phyloP scores from a whole-genome alignment of 1,140 invertebrate genomes.

The Drosophila tsacasi region DNA sequence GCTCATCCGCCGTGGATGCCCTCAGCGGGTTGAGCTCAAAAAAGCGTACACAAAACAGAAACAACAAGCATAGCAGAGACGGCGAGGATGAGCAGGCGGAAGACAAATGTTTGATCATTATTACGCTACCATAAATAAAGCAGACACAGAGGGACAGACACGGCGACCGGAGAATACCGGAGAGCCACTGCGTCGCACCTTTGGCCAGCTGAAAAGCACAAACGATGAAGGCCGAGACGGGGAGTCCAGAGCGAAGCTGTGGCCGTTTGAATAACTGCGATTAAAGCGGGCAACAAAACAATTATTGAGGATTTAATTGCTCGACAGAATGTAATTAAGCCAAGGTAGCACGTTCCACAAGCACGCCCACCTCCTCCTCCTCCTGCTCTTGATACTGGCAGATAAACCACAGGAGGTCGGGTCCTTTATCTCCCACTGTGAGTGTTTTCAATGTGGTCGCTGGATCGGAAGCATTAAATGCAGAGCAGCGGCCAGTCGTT shows the following conservation, averaged over 20 bases:
- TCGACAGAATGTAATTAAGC: constrained; percentile 82
- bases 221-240: constrained; percentile 35
- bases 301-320: constrained; percentile 83
- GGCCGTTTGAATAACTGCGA: constrained; percentile 76
- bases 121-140: constrained; percentile 78
- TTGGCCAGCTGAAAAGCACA: constrained; percentile 38
- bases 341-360: constrained; percentile 70
- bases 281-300: constrained; percentile 80
- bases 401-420: constrained; percentile 65
- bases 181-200: constrained; percentile 48
- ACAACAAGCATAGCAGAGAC: constrained; percentile 3
- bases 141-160: constrained; percentile 64
- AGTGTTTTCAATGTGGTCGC: constrained; percentile 33
- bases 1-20: constrained; percentile 54
- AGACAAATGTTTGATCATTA: constrained; percentile 83
- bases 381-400: constrained; percentile 16
- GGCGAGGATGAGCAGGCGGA: constrained; percentile 34
- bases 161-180: constrained; percentile 26
- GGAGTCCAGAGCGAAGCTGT: constrained; percentile 15
- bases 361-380: neutral
- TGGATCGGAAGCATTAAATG: constrained; percentile 45
- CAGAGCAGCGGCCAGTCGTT: constrained; percentile 36
- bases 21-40: constrained; percentile 39
- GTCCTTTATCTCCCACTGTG: constrained; percentile 15
- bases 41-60: constrained; percentile 43